Conservation (phyloP, 2,113 vertebrate genomes). For the Silurus glanis region DNA sequence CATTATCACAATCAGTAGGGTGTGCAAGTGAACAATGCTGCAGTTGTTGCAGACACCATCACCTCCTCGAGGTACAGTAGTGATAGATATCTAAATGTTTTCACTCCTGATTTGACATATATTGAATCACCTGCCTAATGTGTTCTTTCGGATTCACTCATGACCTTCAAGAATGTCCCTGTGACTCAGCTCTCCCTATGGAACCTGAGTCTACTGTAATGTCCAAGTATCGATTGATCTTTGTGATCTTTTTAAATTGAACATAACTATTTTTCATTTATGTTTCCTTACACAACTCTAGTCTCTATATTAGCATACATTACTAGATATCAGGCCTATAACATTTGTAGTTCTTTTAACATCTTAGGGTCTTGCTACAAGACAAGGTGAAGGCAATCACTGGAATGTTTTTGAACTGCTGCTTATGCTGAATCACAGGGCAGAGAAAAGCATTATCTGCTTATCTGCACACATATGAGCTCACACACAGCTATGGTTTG, state of each 20-base stretch:
- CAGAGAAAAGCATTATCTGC: neutral
- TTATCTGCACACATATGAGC: neutral
- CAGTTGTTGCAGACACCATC: neutral
- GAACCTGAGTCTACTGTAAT: neutral
- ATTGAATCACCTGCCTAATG: neutral
- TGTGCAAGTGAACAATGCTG: neutral
- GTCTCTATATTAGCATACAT: neutral
- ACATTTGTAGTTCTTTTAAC: neutral
- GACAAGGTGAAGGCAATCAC: neutral
- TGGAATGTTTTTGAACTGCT: neutral
- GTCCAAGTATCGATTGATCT: neutral
- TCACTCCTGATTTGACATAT: neutral
- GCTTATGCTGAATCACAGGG: neutral
- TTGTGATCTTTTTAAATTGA: neutral
- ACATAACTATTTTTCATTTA: neutral
- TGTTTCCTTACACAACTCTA: neutral
- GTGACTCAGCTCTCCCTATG: neutral
- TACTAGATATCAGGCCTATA: neutral
- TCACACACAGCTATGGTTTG: neutral
- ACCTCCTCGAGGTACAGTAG: neutral
- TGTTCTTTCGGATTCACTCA: neutral
- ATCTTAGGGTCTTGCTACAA: neutral
- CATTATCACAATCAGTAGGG: neutral
- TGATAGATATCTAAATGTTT: neutral
- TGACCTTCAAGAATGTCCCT: neutral